A percentile compares a stretch with the other conserved stretches of the same genome.
Conservation (phyloP, 2,113 vertebrate species). For the Neolamprologus falcicula region DNA sequence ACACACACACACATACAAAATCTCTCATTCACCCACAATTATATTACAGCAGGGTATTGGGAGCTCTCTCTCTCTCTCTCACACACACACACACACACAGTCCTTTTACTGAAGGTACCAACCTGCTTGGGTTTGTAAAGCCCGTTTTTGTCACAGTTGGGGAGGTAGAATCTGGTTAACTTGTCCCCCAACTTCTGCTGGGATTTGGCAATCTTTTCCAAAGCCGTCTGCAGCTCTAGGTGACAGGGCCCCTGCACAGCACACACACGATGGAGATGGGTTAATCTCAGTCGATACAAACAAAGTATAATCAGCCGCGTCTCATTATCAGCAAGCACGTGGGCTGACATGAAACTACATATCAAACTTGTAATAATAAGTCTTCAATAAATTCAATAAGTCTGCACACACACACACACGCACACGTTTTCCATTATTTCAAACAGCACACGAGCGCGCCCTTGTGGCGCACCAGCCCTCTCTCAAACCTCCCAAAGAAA, state of each 20-base stretch:
- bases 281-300: background rate
- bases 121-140: slow-evolving; percentile 94
- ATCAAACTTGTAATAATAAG: background rate
- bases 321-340: background rate
- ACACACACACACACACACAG: background rate
- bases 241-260: slow-evolving; percentile 81
- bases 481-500: slow-evolving; percentile 3
- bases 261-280: background rate
- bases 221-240: slow-evolving; percentile 80
- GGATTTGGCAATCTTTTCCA: slow-evolving; percentile 78
- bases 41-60: background rate
- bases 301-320: background rate
- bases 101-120: background rate
- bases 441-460: slow-evolving; percentile 40
- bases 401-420: background rate
- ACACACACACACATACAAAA: background rate
- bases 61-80: background rate
- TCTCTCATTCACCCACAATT: background rate
- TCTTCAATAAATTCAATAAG: background rate
- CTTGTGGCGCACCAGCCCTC: slow-evolving; percentile 22
- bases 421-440: background rate
- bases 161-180: slow-evolving; percentile 87
- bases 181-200: slow-evolving; percentile 79
- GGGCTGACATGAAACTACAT: background rate
- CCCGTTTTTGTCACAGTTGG: slow-evolving; percentile 89